Base-by-base conservation (phyloP, 2,113 vertebrate genomes). In the Rhinolophus ferrumequinum region DNA sequence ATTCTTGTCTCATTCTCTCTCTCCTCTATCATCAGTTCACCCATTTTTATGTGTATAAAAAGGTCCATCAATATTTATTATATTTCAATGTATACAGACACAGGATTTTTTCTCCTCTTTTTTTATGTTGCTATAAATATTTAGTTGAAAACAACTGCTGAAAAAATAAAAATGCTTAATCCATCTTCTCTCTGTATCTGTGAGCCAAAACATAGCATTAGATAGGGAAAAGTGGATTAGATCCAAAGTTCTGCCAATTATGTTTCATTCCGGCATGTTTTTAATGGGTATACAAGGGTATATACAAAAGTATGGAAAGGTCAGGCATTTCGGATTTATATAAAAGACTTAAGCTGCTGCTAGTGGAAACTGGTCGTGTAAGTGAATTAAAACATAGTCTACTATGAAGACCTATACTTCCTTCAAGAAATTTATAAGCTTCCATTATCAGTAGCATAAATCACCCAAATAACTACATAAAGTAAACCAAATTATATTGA, bases 391-490 rank as follows among this genome's bases (percentile, higher is more conserved):
- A 93, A 76, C 38, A 82, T 47, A 77, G 75, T 88, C 70, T 70
- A 33, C 66, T 66, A 79, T 1, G 8, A 96, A 93, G 92, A n/a
- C 33, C 38, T 84, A 44, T n/a, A 81, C 24, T 60, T 95, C 91
- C 56, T 70, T 85, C 8, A n/a, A 86, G 88, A 91, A 95, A 94
- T 94, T 67, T 88, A 92, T 89, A 97, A 88, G 47, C 50, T 38
- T 93, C 58, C 93, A 58, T 85, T 89, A 96, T 92, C 80, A 80
- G n/a, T 67, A 91, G 52, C 35, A 81, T 85, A 89, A 97, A 95
- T 92, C 77, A 91, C 30, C 93, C 73, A 44, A 91, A 88, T 38
- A 79, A 58, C 73, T 64, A 24, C 8, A 89, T 91, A 86, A 75
- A 85, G 26, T 30, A 97, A 88, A 50, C 38, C 33, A 64, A 94